A percentile compares a stretch with the other conserved stretches of the same genome.
These are phyloP conservation scores for Heliconius charithonia DNA, from an alignment of 2,888 invertebrate genomes.

Conservation along the genomic window DNA sequence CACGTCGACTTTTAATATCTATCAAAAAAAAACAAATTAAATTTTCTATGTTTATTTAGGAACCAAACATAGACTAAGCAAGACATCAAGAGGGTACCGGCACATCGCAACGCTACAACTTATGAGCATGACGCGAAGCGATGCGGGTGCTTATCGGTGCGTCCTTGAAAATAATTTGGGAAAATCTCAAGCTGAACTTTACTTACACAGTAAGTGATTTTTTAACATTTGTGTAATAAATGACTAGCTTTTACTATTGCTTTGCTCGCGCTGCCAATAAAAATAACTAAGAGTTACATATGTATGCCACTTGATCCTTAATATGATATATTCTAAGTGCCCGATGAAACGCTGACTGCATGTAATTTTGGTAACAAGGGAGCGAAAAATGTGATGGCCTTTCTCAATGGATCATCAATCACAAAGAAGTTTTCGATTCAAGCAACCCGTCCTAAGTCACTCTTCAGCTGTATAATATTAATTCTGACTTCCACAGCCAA, in stretches of 20 bases:
- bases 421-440: too few species aligned
- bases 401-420: too few species aligned
- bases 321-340: too few species aligned
- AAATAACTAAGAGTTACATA: neutral
- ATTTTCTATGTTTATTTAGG: slow-evolving; percentile 50
- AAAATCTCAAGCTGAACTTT: slow-evolving; percentile 86
- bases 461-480: too few species aligned
- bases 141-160: slow-evolving; percentile 88
- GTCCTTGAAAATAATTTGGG: slow-evolving; percentile 87
- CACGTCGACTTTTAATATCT: too few species aligned
- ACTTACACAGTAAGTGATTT: slow-evolving; percentile 84
- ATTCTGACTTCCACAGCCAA: too few species aligned
- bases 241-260: neutral
- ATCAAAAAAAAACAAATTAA: neutral
- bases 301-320: neutral
- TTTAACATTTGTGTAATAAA: neutral
- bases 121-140: slow-evolving; percentile 79
- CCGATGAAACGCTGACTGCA: too few species aligned
- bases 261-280: neutral
- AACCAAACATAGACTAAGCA: slow-evolving; percentile 65
- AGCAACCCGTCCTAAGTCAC: too few species aligned
- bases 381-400: too few species aligned
- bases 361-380: too few species aligned
- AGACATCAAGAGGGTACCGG: slow-evolving; percentile 79
- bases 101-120: slow-evolving; percentile 85